phyloP scores from a whole-genome alignment of 1,140 invertebrate species.

The Bombus haemorrhoidalis region DNA sequence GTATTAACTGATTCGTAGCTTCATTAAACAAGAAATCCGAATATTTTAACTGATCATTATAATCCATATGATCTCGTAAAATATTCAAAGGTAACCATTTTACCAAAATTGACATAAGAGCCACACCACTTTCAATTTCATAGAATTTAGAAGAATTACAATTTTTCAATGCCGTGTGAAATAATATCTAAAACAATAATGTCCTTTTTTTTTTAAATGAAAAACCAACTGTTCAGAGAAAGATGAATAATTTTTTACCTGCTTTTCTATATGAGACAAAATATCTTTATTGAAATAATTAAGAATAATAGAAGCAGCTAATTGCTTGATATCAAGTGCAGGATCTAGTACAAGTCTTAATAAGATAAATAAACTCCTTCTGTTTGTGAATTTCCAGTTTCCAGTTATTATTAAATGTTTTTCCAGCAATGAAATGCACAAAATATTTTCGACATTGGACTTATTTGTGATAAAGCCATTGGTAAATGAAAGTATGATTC shows the following conservation, averaged over 20 bases:
- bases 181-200: constrained; percentile 65
- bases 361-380: constrained; percentile 68
- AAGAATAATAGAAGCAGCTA: constrained; percentile 78
- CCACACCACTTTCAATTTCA: constrained; percentile 83
- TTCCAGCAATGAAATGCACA: constrained; percentile 9
- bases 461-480: constrained; percentile 15
- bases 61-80: not conserved
- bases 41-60: constrained; percentile 35
- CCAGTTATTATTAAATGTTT: constrained; percentile 54
- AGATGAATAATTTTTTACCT: constrained; percentile 56
- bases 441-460: constrained; percentile 4
- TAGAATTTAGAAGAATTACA: constrained; percentile 83
- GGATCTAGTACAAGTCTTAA: constrained; percentile 78
- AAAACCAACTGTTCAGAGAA: constrained; percentile 33
- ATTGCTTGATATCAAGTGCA: constrained; percentile 81
- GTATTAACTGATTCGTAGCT: constrained; percentile 71
- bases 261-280: constrained; percentile 61
- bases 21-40: constrained; percentile 66
- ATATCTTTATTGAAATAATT: constrained; percentile 73
- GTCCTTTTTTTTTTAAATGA: not conserved
- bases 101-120: constrained; percentile 77
- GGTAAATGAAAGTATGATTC: constrained; percentile 68
- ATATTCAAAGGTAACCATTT: constrained; percentile 61
- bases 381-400: constrained; percentile 76
- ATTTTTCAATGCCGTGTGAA: constrained; percentile 74